Conservation (phyloP, 2,797 vertebrate genomes). For the Clangula hyemalis region DNA sequence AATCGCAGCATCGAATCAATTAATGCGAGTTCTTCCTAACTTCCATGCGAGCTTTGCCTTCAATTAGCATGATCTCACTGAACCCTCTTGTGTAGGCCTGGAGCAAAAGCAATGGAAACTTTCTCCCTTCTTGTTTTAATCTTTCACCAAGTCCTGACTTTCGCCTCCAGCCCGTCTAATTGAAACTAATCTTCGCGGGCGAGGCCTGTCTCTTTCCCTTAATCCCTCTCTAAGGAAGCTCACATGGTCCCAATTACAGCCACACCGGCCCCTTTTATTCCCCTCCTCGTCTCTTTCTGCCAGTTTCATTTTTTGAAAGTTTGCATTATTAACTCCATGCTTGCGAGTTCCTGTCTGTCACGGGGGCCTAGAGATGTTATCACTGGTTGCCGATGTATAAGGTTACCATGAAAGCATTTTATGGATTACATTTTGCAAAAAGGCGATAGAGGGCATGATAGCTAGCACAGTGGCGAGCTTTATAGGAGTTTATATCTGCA, state of each 20-base stretch:
- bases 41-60: conserved; percentile 77
- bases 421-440: conserved; percentile 89
- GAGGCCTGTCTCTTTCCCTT: conserved; percentile 95
- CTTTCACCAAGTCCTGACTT: conserved; percentile 87
- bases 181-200: conserved; percentile 96
- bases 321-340: conserved; percentile 97
- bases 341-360: conserved; percentile 97
- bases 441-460: conserved; percentile 81
- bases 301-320: conserved; percentile 88
- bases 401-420: conserved; percentile 96
- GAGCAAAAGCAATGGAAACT: conserved; percentile 79
- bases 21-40: conserved; percentile 73
- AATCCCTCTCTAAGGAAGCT: conserved; percentile 94
- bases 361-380: conserved; percentile 98
- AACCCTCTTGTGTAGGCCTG: conserved; percentile 78
- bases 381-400: conserved; percentile 86
- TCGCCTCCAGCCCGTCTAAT: conserved; percentile 98
- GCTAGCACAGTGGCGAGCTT: conserved; percentile 65
- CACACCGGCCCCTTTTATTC: conserved; percentile 88
- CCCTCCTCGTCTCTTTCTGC: conserved; percentile 82
- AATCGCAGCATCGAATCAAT: conserved; percentile 75
- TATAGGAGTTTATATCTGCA: conserved; percentile 41
- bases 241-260: conserved; percentile 99
- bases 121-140: conserved; percentile 85
- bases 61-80: conserved; percentile 80